Evolutionary conservation across 2,113 vertebrate species (phyloP), one percentile per base, ranked within the genome.

Genomic region (Lynx canadensis): DNA sequence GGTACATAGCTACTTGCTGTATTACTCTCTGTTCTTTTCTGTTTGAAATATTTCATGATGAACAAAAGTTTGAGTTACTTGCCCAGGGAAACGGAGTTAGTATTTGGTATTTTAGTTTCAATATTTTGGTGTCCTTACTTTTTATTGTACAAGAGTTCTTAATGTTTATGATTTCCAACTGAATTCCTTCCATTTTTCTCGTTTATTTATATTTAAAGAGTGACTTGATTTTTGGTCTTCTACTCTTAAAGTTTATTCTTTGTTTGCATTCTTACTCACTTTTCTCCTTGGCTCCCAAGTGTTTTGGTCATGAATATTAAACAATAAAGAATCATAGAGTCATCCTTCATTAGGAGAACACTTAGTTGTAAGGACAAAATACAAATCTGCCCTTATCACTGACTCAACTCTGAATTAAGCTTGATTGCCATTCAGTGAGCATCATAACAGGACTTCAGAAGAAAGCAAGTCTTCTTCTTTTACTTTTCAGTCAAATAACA

Each of bases 131-230:
- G 94, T 97, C 85, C 65, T 93, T 97, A 90, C 91, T 97, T 97
- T 95, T 91, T 94, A 69, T 93, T 96, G 3, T 74, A 81, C 55
- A n/a, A 52, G 76, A 73, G 21, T 82, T 86, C 83, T 96, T 93
- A 48, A 41, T 94, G 74, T 96, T 95, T 94, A 92, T 89, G 50
- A 91, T 93, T 96, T 87, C 57, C 83, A 91, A 93, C 74, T 76
- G 50, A 81, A 95, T 97, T 95, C 66, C 82, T 98, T 93, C 92
- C 76, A 94, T 95, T 95, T 92, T 96, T 36, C 76, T n/a, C 80
- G 50, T 92, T 95, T 97, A 96, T 95, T 97, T 96, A 94, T 97
- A 55, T 31, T 94, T 93, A 50, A 92, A 94, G 94, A 92, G 13
- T 25, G 41, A 73, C 69, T 97, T 80, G 71, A 71, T 85, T 97